Evolutionary conservation across 2,113 vertebrate genomes (phyloP).

Genomic region (Lasiurus borealis): DNA sequence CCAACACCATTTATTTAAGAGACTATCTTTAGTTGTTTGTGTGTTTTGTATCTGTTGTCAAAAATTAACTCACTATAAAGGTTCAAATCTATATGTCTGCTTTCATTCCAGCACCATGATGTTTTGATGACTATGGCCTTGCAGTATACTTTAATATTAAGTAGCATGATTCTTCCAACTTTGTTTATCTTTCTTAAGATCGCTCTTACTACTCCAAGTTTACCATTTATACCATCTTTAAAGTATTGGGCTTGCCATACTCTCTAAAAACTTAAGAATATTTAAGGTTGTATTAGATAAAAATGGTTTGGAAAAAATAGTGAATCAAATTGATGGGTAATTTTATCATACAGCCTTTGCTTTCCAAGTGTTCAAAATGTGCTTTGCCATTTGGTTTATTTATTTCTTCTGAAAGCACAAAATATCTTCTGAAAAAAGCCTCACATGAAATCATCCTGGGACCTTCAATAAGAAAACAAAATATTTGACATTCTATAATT

Average conservation of each 20-base stretch:
- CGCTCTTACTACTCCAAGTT: background rate
- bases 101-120: no score
- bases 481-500: background rate
- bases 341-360: background rate
- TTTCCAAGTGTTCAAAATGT: background rate
- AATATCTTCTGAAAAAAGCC: background rate
- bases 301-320: background rate
- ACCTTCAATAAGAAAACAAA: background rate
- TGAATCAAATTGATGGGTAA: background rate
- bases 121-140: no score
- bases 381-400: background rate
- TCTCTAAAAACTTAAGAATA: background rate
- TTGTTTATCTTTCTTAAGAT: background rate
- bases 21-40: no score
- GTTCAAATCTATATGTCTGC: no score
- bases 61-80: no score
- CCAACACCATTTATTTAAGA: no score
- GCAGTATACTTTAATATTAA: no score
- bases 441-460: background rate
- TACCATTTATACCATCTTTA: background rate
- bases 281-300: background rate
- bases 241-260: rapidly evolving
- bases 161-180: background rate
- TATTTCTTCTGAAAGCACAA: background rate
- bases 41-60: no score